Evolutionary conservation across 1,140 invertebrate genomes (phyloP).

Genomic region (Oryctes rhinoceros): DNA sequence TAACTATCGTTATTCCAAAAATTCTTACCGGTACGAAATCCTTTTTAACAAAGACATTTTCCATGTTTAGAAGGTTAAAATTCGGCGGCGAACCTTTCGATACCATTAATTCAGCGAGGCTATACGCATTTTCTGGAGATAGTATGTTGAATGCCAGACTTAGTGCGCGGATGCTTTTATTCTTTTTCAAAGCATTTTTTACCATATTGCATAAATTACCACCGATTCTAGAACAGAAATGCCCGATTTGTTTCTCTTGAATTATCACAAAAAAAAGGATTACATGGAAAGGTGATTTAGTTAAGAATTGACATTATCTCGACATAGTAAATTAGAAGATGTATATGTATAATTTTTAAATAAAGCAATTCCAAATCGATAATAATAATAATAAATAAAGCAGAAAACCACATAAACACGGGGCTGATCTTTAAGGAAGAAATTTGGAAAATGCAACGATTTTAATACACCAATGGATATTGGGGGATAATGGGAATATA

Average conservation of each 20-base stretch:
- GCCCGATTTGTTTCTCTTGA: background rate
- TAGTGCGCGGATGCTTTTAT: background rate
- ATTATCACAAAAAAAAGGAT: background rate
- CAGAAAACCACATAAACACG: too few species aligned
- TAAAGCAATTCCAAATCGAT: too few species aligned
- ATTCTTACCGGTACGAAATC: background rate
- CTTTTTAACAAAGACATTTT: constrained; percentile 12
- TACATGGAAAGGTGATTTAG: too few species aligned
- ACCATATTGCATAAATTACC: background rate
- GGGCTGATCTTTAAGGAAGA: too few species aligned
- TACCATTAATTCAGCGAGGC: background rate
- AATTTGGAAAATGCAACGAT: too few species aligned
- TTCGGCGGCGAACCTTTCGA: background rate
- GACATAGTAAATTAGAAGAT: too few species aligned
- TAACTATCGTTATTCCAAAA: too few species aligned
- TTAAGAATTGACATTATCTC: too few species aligned
- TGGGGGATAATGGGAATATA: too few species aligned
- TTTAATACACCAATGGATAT: too few species aligned
- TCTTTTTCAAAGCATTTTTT: constrained; percentile 14
- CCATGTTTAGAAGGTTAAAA: background rate
- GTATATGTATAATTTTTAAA: too few species aligned
- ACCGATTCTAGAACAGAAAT: background rate
- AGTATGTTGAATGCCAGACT: background rate
- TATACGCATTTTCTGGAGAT: background rate
- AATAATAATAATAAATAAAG: too few species aligned